Evolutionary conservation across 2,888 invertebrate species (phyloP).

Genomic region (Aleiodes testaceus): DNA sequence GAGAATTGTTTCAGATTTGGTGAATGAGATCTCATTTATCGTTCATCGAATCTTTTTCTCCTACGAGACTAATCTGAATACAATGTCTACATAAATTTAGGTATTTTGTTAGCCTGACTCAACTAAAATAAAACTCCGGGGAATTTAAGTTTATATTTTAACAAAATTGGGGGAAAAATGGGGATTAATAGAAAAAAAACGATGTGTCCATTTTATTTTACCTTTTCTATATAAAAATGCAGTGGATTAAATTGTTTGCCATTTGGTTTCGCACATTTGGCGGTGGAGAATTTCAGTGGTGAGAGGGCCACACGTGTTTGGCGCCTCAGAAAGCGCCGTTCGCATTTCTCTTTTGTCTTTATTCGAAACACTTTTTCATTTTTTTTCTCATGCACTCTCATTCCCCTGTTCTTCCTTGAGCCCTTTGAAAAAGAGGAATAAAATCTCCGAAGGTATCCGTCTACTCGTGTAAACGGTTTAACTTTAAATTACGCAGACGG

Average conservation of each 20-base stretch:
- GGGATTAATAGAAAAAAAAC: too few relatives aligned
- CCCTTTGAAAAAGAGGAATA: neutral
- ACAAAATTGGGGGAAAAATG: too few relatives aligned
- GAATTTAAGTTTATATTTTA: too few relatives aligned
- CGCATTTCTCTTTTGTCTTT: neutral
- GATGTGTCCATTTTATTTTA: too few relatives aligned
- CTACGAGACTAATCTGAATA: slow-evolving; percentile 51
- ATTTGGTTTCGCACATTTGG: neutral
- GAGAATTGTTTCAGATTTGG: neutral
- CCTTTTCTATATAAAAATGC: too few relatives aligned
- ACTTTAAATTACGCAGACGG: slow-evolving; percentile 35
- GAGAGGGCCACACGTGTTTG: slow-evolving; percentile 35
- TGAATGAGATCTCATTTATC: slow-evolving; percentile 28
- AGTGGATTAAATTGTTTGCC: neutral
- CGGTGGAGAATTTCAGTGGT: slow-evolving; percentile 5
- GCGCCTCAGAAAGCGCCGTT: slow-evolving; percentile 28
- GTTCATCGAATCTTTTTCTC: slow-evolving; percentile 13
- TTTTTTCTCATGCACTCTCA: slow-evolving; percentile 4
- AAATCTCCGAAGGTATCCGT: neutral
- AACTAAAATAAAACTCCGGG: slow-evolving; percentile 1
- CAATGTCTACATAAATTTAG: slow-evolving; percentile 52
- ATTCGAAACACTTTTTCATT: neutral
- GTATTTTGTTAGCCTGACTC: slow-evolving; percentile 10
- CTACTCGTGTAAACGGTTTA: slow-evolving; percentile 12
- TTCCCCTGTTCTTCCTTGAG: neutral